Base-by-base conservation (phyloP, 2,797 vertebrate genomes). In the Enteromius mattozi region DNA sequence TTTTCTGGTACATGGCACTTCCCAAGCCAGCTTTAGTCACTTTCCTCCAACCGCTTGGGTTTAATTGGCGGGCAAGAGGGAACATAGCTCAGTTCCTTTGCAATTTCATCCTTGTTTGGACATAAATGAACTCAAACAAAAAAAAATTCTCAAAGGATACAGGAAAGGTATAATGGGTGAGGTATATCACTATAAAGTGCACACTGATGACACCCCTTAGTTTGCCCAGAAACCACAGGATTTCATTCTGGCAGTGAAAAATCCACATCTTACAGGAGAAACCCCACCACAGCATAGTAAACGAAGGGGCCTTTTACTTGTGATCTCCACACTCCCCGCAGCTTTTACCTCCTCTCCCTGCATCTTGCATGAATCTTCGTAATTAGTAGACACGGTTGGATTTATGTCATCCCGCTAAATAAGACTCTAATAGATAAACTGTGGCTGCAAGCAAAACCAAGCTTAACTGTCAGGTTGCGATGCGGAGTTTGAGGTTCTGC, bases 231-330 rank as follows among this genome's bases (percentile, higher is more conserved):
- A 94, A 94, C 93, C 91, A 91, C 94, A 93, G 24, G 91, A 94
- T 94, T 71, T 66, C 80, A 90, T 92, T 92, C 93, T 93, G 91
- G 93, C 91, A 94, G 91, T 90, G 90, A 90, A 86, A 81, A 27
- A 24, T 92, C 95, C 95, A 96, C 95, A 95, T 95, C 94, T 94
- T 93, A 95, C 90, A 92, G 89, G 88, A 86, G 49, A 90, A 92
- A 86, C 91, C 91, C 88, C 77, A 88, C 93, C 93, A 72, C 91
- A 92, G 91, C 90, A 80, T 88, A 92, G 93, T 92, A 94, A 92
- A 89, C 59, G 51, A 69, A 78, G 90, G 89, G 89, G 92, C 90
- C 91, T 91, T 90, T 86, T 91, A 91, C 92, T 92, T 92, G 91
- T 92, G 94, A 94, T 94, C 93, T 92, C 92, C 79, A 81, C 81